Evolutionary conservation across 2,113 vertebrate species (phyloP).

Genomic region (Thinocorus orbignyianus): DNA sequence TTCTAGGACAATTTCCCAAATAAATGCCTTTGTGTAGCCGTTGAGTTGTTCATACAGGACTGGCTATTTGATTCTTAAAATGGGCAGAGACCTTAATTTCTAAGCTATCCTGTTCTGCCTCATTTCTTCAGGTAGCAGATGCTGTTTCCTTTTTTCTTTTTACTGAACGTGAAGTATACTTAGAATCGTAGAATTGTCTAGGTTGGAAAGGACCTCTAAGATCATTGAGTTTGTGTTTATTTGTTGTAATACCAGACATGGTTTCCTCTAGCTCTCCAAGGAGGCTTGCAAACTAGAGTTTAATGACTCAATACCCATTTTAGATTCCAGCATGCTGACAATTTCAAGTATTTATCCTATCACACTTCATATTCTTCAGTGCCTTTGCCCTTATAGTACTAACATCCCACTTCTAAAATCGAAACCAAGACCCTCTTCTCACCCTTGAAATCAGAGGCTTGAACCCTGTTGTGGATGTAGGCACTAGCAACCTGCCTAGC

Average conservation of each 20-base stretch:
- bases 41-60: background rate
- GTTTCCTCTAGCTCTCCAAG: background rate
- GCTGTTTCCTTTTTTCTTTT: background rate
- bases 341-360: background rate
- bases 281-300: background rate
- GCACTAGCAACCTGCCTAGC: background rate
- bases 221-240: background rate
- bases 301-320: background rate
- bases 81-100: background rate
- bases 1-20: background rate
- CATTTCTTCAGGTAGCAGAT: background rate
- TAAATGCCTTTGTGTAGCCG: background rate
- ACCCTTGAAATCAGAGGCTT: background rate
- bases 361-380: background rate
- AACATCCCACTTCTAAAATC: background rate
- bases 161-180: background rate
- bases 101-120: background rate
- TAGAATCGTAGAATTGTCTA: too few species aligned
- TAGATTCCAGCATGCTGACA: background rate
- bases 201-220: too few species aligned
- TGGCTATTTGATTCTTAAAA: background rate
- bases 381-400: background rate
- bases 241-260: background rate
- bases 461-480: background rate
- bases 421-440: background rate